Base-by-base conservation (phyloP, 2,888 invertebrate species). In the Trachelus troglodyta region DNA sequence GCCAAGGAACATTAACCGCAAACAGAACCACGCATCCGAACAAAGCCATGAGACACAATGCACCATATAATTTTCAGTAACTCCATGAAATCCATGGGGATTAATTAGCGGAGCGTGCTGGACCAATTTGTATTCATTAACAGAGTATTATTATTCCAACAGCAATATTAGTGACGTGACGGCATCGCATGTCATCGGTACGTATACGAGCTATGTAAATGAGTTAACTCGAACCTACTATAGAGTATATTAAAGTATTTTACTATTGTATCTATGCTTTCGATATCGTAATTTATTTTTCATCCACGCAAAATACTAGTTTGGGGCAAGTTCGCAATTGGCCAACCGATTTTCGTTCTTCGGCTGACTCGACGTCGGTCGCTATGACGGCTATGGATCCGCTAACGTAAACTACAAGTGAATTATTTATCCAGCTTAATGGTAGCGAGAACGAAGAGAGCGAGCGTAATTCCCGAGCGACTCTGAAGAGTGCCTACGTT, bases 371-470 rank as follows among this genome's bases (percentile, higher is more conserved):
- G 40, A 40, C 40, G 40, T 40, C 40, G 40, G 1, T 15, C 40
- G 40, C 56, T 6, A 56, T 56, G 23, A 56, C 23, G 23, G 56
- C 56, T 56, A 56, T 2, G 56, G 23, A 56, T 56, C 31, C 71
- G 12, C 89, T 89, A 90, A 89, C 85, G 89, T 89, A 89, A 90
- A 90, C 89, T 89, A 85, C 83, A 81, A 86, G 81, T 90, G 85
- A 90, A 90, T 90, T 89, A 88, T 90, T 89, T 83, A 90, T 83
- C 84, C 79, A 87, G 88, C 89, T 90, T 90, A 90, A 90, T 90
- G 89, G 89, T 86, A 86, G 87, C 85, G 88, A 87, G 89, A 88
- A 89, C 83, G 80, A 84, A 81, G 83, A 83, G 85, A 85, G 84
- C 85, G 81, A 83, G 86, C 85, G 81, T 85, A 86, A 88, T 88